Conservation (phyloP, 2,888 invertebrate species). For the Dryocosmus kuriphilus region DNA sequence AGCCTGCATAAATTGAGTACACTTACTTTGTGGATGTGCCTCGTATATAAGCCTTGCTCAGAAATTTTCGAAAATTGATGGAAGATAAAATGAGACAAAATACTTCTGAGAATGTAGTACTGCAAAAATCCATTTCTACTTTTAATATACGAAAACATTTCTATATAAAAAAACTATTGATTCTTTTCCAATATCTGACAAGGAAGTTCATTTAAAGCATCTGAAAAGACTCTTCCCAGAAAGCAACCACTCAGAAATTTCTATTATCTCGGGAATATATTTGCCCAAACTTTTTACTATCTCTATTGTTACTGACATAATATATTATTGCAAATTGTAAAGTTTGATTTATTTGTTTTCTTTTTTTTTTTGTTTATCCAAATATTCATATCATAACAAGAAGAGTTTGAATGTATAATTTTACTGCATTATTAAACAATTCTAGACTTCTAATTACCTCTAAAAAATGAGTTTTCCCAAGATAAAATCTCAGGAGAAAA, state of each 20-base stretch:
- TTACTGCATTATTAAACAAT: too few relatives aligned
- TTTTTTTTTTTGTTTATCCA: fast-evolving
- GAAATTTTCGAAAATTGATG: background rate
- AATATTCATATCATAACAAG: background rate
- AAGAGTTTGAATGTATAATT: background rate
- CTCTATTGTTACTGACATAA: background rate
- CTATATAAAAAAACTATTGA: conserved; percentile 27
- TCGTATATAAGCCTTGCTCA: background rate
- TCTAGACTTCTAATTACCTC: too few relatives aligned
- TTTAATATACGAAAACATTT: conserved; percentile 32
- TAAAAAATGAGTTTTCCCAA: too few relatives aligned
- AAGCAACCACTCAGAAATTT: conserved; percentile 21
- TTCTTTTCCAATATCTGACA: conserved; percentile 34
- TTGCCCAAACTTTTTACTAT: conserved; percentile 2
- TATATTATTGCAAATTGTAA: background rate
- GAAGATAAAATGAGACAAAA: conserved; percentile 12
- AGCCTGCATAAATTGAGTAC: too few relatives aligned
- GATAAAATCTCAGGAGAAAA: too few relatives aligned
- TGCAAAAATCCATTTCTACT: conserved; percentile 24
- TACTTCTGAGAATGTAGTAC: background rate
- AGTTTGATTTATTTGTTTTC: background rate
- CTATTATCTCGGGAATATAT: conserved; percentile 26
- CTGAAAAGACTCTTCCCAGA: conserved; percentile 1
- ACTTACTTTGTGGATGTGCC: too few relatives aligned
- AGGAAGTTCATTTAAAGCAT: conserved; percentile 29